Percentiles rank a stretch among this genome's conserved stretches.
Conservation (phyloP, 2,113 vertebrate species). For the Callithrix jacchus region DNA sequence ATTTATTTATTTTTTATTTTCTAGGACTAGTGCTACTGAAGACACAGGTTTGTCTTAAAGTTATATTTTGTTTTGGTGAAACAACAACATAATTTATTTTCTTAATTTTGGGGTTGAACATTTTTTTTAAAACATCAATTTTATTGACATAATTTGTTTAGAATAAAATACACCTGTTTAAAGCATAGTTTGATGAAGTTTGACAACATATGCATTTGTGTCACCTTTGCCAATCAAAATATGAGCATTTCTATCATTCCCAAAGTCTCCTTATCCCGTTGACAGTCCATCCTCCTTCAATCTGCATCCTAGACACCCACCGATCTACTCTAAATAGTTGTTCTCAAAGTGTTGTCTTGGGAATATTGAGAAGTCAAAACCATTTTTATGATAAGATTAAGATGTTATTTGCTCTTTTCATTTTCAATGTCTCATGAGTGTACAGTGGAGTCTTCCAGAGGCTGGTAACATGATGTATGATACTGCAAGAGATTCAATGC, state of each 20-base stretch:
- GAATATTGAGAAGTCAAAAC: neutral
- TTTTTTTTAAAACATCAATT: neutral
- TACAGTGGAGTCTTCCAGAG: neutral
- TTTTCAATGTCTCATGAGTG: neutral
- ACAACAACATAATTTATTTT: neutral
- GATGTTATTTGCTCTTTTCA: neutral
- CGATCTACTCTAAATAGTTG: neutral
- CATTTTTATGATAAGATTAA: neutral
- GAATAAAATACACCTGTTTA: constrained; percentile 3
- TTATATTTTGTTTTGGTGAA: constrained; percentile 41
- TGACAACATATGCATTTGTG: neutral
- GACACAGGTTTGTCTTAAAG: neutral
- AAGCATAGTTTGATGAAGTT: neutral
- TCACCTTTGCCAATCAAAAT: neutral
- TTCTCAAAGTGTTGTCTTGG: neutral
- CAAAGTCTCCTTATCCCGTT: neutral
- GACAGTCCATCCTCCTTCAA: neutral
- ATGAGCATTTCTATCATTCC: neutral
- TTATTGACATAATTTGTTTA: neutral
- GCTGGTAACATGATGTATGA: neutral
- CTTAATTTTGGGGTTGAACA: neutral
- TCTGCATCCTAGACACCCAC: neutral
- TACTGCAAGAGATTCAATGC: neutral
- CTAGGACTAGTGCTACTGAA: neutral
- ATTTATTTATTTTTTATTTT: too few relatives aligned